Percentiles rank a stretch among this genome's conserved stretches.
phyloP scores from a whole-genome alignment of 2,888 invertebrate species.

The Synergus umbraculus region DNA sequence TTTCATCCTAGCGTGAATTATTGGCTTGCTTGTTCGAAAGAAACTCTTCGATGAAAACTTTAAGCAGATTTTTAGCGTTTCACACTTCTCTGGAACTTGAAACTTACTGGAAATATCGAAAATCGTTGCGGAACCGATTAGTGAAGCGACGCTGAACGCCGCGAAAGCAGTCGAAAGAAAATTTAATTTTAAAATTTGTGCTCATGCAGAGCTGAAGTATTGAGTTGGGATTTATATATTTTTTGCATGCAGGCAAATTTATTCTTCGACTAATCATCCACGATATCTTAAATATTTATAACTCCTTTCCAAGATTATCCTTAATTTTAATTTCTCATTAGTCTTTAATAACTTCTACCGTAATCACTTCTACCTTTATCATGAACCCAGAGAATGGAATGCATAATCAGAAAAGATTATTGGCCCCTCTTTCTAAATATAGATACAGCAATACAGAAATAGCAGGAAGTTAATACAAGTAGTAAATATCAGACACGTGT shows the following conservation, averaged over 20 bases:
- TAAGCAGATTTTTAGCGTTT: constrained; percentile 8
- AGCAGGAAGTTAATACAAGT: not conserved
- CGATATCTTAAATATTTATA: not conserved
- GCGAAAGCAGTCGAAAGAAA: constrained; percentile 21
- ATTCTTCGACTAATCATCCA: not conserved
- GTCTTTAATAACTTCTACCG: not conserved
- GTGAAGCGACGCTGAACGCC: not conserved
- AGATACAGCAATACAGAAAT: not conserved
- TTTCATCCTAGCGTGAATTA: not conserved
- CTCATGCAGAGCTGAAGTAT: not conserved
- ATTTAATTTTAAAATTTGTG: constrained; percentile 10
- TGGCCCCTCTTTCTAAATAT: not conserved
- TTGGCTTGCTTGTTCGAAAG: not conserved
- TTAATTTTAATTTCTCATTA: not conserved
- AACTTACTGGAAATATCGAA: constrained; percentile 18
- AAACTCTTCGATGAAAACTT: not conserved
- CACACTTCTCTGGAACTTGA: not conserved
- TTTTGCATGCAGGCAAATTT: not conserved
- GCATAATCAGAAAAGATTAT: not conserved
- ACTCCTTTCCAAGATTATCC: not conserved
- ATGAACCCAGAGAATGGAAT: not conserved
- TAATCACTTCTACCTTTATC: not conserved
- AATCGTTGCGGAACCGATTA: constrained; percentile 17
- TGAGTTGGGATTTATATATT: not conserved
- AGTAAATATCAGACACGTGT: not conserved